Base-by-base conservation (phyloP, 2,113 vertebrate species). In the Campylomormyrus numenius region DNA sequence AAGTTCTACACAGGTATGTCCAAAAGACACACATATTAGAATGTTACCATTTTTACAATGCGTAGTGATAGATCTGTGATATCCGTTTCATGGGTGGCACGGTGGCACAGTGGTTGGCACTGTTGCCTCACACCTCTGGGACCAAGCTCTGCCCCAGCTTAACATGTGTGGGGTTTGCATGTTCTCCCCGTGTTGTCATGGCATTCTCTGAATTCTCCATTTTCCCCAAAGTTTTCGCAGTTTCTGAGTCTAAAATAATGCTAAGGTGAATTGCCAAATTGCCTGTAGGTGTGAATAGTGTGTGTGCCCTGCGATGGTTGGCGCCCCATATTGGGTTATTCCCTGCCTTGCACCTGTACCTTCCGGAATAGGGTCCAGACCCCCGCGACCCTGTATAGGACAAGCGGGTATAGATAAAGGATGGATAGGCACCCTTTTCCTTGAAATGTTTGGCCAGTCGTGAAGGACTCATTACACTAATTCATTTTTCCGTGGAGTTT, bases 1-100 rank as follows among this genome's bases (percentile, higher is more conserved):
- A 98, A 96, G 66, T 98, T 96, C 94, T 99, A 96, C 92, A 96
- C 98, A 95, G 97, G 98, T 97, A 95, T 95, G 96, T 90, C 10
- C 17, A 49, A 21, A 13, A 45, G 5, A 50, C 31, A 77, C 24
- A 49, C 0, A 10, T 11, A 10, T 24, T 27, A 83, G 83, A 85
- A 85, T 42, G 74, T 39, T 15, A 46, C n/a, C 35, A 5, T 52
- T 50, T 49, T 13, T 27, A 27, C 27, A 66, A 17, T 48, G 21
- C 35, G 10, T 15, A 42, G 10, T 13, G 39, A 24, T 19, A 46
- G n/a, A 77, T 39, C 4, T 39, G 17, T 77, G 74, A 11, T 85
- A 10, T n/a, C 21, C 5, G 15, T 77, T 3, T 21, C 8, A 1
- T 21, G 31, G 7, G 21, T 3, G 6, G 56, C 56, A 62, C 24